Evolutionary conservation across 2,888 invertebrate genomes (phyloP).

Genomic region (Microdon myrmicae): DNA sequence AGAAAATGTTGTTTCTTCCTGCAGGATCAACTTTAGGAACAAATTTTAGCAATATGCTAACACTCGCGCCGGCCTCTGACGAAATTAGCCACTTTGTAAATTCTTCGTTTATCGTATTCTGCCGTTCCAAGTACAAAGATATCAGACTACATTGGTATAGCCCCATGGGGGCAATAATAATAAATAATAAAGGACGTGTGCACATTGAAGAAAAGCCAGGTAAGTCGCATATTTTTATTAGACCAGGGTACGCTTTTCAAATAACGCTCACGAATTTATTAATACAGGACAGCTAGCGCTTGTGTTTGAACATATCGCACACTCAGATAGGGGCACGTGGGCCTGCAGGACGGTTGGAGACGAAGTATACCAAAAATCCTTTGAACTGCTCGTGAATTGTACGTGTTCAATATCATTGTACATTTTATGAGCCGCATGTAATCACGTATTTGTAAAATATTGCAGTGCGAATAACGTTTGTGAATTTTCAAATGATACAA

Average conservation of each 20-base stretch:
- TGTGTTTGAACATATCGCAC: conserved; percentile 68
- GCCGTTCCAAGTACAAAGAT: conserved; percentile 59
- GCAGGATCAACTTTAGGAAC: conserved; percentile 24
- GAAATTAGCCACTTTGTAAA: conserved; percentile 67
- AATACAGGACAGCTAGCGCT: conserved; percentile 63
- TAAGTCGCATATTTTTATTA: conserved; percentile 48
- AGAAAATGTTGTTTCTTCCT: conserved; percentile 4
- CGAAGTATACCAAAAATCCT: conserved; percentile 60
- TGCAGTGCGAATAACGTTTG: conserved; percentile 70
- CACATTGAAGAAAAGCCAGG: conserved; percentile 66
- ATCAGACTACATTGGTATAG: conserved; percentile 64
- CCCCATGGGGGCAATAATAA: conserved; percentile 61
- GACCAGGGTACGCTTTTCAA: background rate
- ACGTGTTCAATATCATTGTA: conserved; percentile 54
- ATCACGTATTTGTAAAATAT: conserved; percentile 42
- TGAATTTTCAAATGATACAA: conserved; percentile 69
- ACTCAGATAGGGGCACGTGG: conserved; percentile 68
- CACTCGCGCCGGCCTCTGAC: conserved; percentile 61
- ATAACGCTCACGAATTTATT: background rate
- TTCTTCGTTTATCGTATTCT: conserved; percentile 67
- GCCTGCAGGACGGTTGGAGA: conserved; percentile 65
- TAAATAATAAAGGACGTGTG: conserved; percentile 66
- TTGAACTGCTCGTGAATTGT: conserved; percentile 67
- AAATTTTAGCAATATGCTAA: conserved; percentile 55
- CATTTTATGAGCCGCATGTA: background rate